Evolutionary conservation across 2,888 invertebrate species (phyloP), one percentile per base, ranked within the genome.

Genomic region (Bhutanitis thaidina): DNA sequence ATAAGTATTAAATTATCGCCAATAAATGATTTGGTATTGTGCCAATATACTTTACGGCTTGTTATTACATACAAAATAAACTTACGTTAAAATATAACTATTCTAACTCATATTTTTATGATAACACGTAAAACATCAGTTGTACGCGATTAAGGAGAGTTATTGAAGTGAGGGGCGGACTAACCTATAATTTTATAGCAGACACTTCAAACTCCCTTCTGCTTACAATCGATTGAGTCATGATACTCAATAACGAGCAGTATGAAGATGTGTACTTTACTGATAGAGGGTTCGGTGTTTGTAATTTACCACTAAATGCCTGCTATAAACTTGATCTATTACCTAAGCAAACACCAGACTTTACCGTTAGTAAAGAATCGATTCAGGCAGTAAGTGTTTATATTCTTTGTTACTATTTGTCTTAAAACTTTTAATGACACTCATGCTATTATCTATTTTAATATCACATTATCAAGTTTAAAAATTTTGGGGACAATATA

Each of bases 141-240:
- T 40, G 40, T 29, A 32, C 12, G 14, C 36, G 46, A 46, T 37
- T 30, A 44, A 48, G 44, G 49, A 52, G 54, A 15, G 20, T 57
- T 62, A 61, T 57, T 55, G 56, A 55, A 67, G 67, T 59, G 60
- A 69, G 69, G 74, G 74, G 74, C 60, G 63, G 56, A 55, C 56
- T 56, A 79, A 79, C 82, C 77, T 75, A 78, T 74, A 80, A 81
- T 84, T 81, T 85, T 65, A 67, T 57, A 65, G 61, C 71, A 78
- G 79, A 81, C 79, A 80, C 78, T 82, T 69, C 59, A 72, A 69
- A 69, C 71, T 73, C 71, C 74, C 69, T 72, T 67, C 68, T 67
- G 63, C 63, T 62, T 59, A 59, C 53, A 56, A 70, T 77, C 79
- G 74, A 88, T 88, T 83, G 84, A 88, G 87, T 80, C 84, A 86